These are phyloP conservation scores for Terebella lapidaria DNA, from an alignment of 2,888 invertebrate genomes.

Conservation along the genomic window DNA sequence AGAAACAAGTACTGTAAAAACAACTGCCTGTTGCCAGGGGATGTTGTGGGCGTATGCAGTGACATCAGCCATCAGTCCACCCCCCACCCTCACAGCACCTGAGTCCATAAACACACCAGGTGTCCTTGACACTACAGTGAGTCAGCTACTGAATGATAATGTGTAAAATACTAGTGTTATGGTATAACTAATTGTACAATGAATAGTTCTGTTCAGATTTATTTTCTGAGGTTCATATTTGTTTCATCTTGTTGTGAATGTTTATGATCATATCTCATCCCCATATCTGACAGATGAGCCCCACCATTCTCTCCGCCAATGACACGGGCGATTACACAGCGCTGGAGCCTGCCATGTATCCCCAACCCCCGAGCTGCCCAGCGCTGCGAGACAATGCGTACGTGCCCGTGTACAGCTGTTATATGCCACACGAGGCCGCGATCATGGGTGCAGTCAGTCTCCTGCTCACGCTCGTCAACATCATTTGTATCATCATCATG, in stretches of 20 bases:
- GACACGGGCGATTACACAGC: not conserved
- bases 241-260: too few relatives aligned
- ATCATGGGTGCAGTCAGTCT: slow-evolving; percentile 76
- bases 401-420: slow-evolving; percentile 64
- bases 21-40: slow-evolving; percentile 24
- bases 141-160: not conserved
- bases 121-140: not conserved
- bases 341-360: not conserved
- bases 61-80: slow-evolving; percentile 21
- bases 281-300: too few relatives aligned
- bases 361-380: slow-evolving; percentile 7
- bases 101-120: too few relatives aligned
- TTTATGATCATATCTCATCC: too few relatives aligned
- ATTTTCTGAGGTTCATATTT: too few relatives aligned
- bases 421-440: slow-evolving; percentile 71
- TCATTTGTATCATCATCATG: slow-evolving; percentile 75
- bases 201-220: too few relatives aligned
- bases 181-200: not conserved
- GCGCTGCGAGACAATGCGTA: slow-evolving; percentile 13
- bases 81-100: slow-evolving; percentile 2
- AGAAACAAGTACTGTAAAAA: too few relatives aligned
- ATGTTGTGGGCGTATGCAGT: slow-evolving; percentile 32
- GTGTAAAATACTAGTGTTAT: not conserved
- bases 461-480: slow-evolving; percentile 74
- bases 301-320: too few relatives aligned